A percentile compares a stretch with the other conserved stretches of the same genome.
Conservation (phyloP, 2,797 vertebrate genomes). For the Perodicticus potto region DNA sequence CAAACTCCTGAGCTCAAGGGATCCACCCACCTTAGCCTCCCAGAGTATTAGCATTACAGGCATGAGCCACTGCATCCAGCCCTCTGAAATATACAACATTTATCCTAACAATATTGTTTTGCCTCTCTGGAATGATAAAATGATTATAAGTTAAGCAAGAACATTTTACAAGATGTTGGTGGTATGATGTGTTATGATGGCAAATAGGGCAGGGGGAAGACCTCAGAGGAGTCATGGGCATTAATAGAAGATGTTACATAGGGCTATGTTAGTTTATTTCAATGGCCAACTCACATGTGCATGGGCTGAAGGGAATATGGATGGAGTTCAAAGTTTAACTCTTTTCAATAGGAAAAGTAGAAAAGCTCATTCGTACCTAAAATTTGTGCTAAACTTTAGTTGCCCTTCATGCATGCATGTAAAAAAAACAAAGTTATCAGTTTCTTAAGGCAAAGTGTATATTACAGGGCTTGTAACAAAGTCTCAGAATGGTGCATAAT, state of each 20-base stretch:
- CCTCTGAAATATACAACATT: not conserved
- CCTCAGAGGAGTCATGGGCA: accelerated
- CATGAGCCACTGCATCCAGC: too few relatives aligned
- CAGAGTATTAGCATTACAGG: too few relatives aligned
- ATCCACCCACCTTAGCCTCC: too few relatives aligned
- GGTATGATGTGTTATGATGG: not conserved
- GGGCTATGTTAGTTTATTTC: not conserved
- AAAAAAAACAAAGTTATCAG: conserved; percentile 24
- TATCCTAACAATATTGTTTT: not conserved
- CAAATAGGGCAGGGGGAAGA: not conserved
- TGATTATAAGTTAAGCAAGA: not conserved
- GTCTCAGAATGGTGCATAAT: conserved; percentile 45
- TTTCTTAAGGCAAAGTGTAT: conserved; percentile 59
- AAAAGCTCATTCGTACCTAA: conserved; percentile 70
- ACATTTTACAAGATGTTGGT: not conserved
- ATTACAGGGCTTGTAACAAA: not conserved
- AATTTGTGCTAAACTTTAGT: conserved; percentile 75
- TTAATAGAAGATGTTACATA: too few relatives aligned
- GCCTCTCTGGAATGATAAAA: not conserved
- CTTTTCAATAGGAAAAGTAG: not conserved
- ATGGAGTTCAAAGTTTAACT: not conserved
- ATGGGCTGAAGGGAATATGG: not conserved
- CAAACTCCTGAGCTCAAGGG: too few relatives aligned
- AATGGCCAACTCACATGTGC: not conserved
- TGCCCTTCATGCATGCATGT: conserved; percentile 48